A percentile compares a stretch with the other conserved stretches of the same genome.
These are phyloP conservation scores for Podotricha telesiphe DNA, from an alignment of 2,888 invertebrate species.

Conservation along the genomic window DNA sequence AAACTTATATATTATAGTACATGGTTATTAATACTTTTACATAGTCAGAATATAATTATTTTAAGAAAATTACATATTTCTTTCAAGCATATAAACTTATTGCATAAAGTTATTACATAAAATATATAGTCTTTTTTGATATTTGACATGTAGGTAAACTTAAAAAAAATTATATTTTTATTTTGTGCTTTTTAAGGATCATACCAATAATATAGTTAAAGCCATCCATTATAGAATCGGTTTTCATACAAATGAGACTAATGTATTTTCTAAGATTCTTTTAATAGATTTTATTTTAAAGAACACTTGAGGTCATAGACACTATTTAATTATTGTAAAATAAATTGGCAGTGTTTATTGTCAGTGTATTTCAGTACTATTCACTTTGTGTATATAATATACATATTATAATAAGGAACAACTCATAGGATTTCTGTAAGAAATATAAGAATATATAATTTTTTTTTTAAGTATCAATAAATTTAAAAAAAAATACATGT, in stretches of 20 bases:
- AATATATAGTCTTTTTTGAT: not conserved
- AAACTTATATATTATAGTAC: not conserved
- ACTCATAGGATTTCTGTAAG: not conserved
- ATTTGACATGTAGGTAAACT: not conserved
- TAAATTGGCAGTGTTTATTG: constrained; percentile 17
- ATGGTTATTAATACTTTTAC: not conserved
- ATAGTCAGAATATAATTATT: constrained; percentile 6
- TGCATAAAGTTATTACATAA: not conserved
- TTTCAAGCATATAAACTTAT: not conserved
- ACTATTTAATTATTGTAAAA: constrained; percentile 9
- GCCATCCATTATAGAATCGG: no score
- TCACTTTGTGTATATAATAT: not conserved
- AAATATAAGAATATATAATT: not conserved
- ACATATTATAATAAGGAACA: constrained; percentile 7
- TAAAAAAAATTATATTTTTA: not conserved
- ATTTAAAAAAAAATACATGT: not conserved
- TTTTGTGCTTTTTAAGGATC: no score
- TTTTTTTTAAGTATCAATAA: not conserved
- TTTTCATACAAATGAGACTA: not conserved
- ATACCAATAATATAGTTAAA: no score
- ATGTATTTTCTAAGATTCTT: no score
- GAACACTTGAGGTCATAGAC: not conserved
- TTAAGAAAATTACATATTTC: constrained; percentile 1
- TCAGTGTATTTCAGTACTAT: not conserved
- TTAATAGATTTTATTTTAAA: constrained; percentile 2